A percentile compares a stretch with the other conserved stretches of the same genome.
Evolutionary conservation across 1,140 invertebrate species (phyloP).

Genomic region (Chironomus striatipennis): DNA sequence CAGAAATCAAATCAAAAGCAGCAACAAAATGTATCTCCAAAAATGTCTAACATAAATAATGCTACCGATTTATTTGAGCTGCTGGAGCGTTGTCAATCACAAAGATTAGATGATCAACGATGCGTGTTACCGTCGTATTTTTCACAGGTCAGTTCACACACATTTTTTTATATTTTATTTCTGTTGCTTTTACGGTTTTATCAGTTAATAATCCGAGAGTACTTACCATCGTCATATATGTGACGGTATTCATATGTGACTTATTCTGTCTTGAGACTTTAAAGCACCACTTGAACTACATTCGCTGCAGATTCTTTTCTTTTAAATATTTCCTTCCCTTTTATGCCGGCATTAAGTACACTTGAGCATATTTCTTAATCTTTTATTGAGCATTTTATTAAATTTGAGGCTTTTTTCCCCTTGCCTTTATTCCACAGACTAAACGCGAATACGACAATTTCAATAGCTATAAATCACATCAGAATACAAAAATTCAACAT

Average conservation of each 20-base stretch:
- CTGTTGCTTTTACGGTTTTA: neutral
- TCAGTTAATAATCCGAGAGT: neutral
- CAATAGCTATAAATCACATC: neutral
- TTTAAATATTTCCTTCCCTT: neutral
- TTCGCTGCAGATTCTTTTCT: neutral
- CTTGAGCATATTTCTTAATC: neutral
- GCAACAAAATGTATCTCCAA: neutral
- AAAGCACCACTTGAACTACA: neutral
- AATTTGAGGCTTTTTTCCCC: neutral
- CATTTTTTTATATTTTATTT: neutral
- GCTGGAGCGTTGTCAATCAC: slow-evolving; percentile 83
- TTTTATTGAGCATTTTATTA: neutral
- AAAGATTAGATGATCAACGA: slow-evolving; percentile 86
- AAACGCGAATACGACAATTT: neutral
- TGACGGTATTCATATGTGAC: neutral
- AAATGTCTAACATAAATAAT: slow-evolving; percentile 11
- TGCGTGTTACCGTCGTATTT: slow-evolving; percentile 83
- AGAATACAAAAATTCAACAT: slow-evolving; percentile 2
- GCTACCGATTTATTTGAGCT: slow-evolving; percentile 72
- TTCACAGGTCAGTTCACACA: slow-evolving; percentile 57
- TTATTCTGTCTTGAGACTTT: neutral
- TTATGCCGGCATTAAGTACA: no score
- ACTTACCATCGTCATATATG: neutral
- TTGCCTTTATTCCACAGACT: neutral
- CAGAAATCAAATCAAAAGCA: neutral